Evolutionary conservation across 2,113 vertebrate genomes (phyloP).

Genomic region (Laticauda colubrina): DNA sequence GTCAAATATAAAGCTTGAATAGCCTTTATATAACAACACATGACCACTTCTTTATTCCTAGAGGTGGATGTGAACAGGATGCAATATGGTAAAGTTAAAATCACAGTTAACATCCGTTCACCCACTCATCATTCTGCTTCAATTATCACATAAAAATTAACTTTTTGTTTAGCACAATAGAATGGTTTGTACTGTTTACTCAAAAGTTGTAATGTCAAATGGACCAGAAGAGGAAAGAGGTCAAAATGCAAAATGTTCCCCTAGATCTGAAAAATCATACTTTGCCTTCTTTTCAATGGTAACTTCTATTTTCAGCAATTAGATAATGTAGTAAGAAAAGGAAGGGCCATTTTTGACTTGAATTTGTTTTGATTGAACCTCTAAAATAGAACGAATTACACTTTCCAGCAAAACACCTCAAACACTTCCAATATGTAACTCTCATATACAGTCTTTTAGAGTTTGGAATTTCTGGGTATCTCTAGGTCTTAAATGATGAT

Average conservation of each 20-base stretch:
- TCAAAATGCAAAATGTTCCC: not conserved
- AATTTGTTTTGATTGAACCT: not conserved
- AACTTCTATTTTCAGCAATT: not conserved
- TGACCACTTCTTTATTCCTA: not conserved
- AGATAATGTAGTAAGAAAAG: fast-evolving
- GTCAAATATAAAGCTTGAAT: not conserved
- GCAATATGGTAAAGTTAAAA: not conserved
- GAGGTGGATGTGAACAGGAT: not conserved
- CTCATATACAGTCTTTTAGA: not conserved
- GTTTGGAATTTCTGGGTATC: not conserved
- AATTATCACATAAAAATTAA: not conserved
- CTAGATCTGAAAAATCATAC: not conserved
- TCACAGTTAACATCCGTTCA: not conserved
- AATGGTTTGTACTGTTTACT: not conserved
- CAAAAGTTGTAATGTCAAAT: not conserved
- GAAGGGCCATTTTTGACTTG: not conserved
- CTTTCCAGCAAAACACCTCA: not conserved
- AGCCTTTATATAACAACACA: not conserved
- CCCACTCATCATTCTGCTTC: not conserved
- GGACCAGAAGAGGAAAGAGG: not conserved
- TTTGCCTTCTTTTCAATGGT: not conserved
- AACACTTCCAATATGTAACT: not conserved
- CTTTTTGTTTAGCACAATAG: not conserved
- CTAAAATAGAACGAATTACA: not conserved
- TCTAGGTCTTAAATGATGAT: not conserved